These are phyloP conservation scores for Temnothorax unifasciatus DNA, from an alignment of 2,888 invertebrate genomes.

Conservation along the genomic window DNA sequence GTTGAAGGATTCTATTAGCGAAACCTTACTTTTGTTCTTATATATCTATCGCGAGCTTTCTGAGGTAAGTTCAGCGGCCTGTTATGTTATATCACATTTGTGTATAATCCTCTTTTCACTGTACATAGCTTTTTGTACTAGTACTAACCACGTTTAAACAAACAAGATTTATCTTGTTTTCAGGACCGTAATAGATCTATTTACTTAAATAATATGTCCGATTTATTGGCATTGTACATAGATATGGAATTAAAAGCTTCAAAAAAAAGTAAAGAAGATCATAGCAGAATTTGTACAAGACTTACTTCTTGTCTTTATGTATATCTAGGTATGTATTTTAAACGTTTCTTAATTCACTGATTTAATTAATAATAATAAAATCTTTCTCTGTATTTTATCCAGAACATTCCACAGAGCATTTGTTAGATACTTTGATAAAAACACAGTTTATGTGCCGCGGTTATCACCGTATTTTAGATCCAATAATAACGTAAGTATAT, in stretches of 20 bases:
- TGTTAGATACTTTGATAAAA: slow-evolving; percentile 84
- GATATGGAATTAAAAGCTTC: slow-evolving; percentile 86
- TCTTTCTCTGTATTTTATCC: slow-evolving; percentile 66
- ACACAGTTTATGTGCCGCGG: slow-evolving; percentile 80
- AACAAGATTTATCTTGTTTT: slow-evolving; percentile 62
- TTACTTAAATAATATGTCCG: slow-evolving; percentile 86
- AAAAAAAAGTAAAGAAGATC: slow-evolving; percentile 80
- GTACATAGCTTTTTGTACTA: neutral
- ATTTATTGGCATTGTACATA: slow-evolving; percentile 85
- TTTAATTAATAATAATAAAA: slow-evolving; percentile 5
- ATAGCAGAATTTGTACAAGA: slow-evolving; percentile 81
- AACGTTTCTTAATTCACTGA: neutral
- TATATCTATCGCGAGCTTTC: slow-evolving; percentile 84
- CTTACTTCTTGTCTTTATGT: slow-evolving; percentile 81
- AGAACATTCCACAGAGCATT: slow-evolving; percentile 84
- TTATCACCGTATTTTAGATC: slow-evolving; percentile 82
- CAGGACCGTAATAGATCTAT: slow-evolving; percentile 82
- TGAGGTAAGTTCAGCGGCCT: slow-evolving; percentile 79
- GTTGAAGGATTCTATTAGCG: slow-evolving; percentile 84
- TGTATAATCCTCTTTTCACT: slow-evolving; percentile 21
- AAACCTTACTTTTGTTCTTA: slow-evolving; percentile 85
- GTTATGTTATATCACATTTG: neutral
- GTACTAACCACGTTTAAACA: neutral
- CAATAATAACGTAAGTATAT: slow-evolving; percentile 83
- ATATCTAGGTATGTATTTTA: slow-evolving; percentile 81